Percentiles rank a stretch among this genome's conserved stretches.
Conservation (phyloP, 2,888 invertebrate species). For the Melipona bicolor region DNA sequence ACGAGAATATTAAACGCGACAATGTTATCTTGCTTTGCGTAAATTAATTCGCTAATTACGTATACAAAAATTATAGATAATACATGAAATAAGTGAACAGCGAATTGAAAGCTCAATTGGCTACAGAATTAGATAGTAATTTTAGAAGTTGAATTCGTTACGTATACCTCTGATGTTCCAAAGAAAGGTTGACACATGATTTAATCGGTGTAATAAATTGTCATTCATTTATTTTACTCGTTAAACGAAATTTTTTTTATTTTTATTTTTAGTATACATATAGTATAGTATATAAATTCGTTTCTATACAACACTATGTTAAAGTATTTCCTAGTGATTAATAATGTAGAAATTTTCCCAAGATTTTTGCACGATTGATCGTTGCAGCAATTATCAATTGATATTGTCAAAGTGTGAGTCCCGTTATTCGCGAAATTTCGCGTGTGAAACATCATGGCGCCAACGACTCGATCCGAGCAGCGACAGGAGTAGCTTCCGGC, state of each 20-base stretch:
- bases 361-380: background rate
- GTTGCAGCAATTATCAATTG: background rate
- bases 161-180: too few relatives aligned
- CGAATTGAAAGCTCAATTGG: background rate
- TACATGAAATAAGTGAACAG: too few relatives aligned
- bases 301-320: background rate
- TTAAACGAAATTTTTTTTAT: too few relatives aligned
- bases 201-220: too few relatives aligned
- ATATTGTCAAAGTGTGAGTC: background rate
- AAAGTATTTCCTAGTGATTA: background rate
- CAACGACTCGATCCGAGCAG: conserved; percentile 4
- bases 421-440: conserved; percentile 28
- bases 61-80: background rate
- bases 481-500: background rate
- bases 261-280: too few relatives aligned
- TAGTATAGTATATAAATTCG: too few relatives aligned
- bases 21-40: background rate
- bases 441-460: background rate
- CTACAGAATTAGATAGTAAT: background rate
- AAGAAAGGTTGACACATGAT: too few relatives aligned
- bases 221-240: too few relatives aligned
- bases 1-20: background rate
- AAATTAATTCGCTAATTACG: background rate
- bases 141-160: too few relatives aligned
- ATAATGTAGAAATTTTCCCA: background rate